Evolutionary conservation across 2,797 vertebrate genomes (phyloP).

Genomic region (Smutsia gigantea): DNA sequence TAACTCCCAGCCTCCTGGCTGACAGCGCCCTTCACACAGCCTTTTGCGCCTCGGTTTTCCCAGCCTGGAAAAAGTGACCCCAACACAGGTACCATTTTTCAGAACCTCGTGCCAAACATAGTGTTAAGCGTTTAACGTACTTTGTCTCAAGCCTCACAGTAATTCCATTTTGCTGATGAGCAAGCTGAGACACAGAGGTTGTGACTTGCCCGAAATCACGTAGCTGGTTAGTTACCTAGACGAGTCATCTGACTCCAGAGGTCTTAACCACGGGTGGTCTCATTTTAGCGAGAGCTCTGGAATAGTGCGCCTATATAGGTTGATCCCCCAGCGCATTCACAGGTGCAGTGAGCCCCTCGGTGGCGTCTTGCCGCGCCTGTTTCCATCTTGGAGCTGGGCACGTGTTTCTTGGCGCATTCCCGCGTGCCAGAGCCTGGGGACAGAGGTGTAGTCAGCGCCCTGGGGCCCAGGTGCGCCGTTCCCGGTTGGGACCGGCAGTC

Average conservation of each 20-base stretch:
- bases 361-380: conserved; percentile 24
- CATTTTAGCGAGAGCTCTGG: not conserved
- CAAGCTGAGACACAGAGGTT: conserved; percentile 51
- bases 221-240: not conserved
- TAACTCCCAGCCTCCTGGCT: not conserved
- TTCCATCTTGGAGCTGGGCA: conserved; percentile 58
- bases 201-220: conserved; percentile 17
- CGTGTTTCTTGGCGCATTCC: conserved; percentile 69
- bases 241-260: not conserved
- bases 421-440: conserved; percentile 61
- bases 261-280: not conserved
- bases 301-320: conserved; percentile 55
- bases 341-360: conserved; percentile 8
- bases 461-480: conserved; percentile 68
- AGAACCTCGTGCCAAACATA: conserved; percentile 43
- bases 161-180: conserved; percentile 70
- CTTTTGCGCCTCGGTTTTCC: not conserved
- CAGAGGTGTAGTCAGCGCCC: not conserved
- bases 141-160: conserved; percentile 1
- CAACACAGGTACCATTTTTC: not conserved
- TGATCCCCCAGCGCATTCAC: conserved; percentile 27
- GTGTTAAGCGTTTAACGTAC: conserved; percentile 30
- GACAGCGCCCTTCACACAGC: not conserved
- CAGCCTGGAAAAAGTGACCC: not conserved
- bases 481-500: conserved; percentile 49